Base-by-base conservation (phyloP, 2,797 vertebrate species). In the Hippoglossus hippoglossus region DNA sequence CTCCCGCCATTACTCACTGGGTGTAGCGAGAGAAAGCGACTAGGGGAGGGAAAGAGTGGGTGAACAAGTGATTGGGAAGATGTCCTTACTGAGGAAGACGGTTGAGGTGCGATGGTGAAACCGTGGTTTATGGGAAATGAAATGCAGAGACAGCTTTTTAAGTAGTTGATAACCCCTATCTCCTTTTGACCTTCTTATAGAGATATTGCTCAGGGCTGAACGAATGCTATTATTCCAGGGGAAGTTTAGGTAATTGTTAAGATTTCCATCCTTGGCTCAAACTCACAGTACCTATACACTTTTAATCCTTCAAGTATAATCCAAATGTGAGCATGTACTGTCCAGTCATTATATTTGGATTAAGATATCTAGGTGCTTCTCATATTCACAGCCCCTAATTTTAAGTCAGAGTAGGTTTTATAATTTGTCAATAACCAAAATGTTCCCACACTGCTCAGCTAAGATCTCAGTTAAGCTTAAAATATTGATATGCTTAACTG, bases 1-100 rank as follows among this genome's bases (percentile, higher is more conserved):
- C 86, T 92, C 80, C 80, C 52, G 65, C 87, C 89, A 94, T 95
- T 94, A 94, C 89, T 94, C 93, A 93, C 86, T 76, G 64, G 63
- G 77, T 84, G 80, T 75, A 84, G 89, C 44, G 12, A 71, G 77
- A 73, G 73, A 75, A 19, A 16, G 81, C 66, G 78, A 78, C 66
- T 74, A 70, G 61, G 72, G 55, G 70, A 66, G 79, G 57, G 68
- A 71, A 73, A 59, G 69, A 84, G 73, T 26, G 41, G 62, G 73
- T 67, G 80, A 86, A 72, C 64, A 82, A 86, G 84, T 86, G 82
- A 89, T 83, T 86, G 80, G 83, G 75, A 87, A 81, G 85, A 90
- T 89, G 88, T 87, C 83, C 87, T 87, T 77, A 72, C 69, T 66
- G 71, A 77, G 52, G 69, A 75, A 76, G 70, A 78, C 22, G 19